These are phyloP conservation scores for pig (Sus scrofa) DNA, from an alignment of 2,113 vertebrate species.

Conservation along the genomic window DNA sequence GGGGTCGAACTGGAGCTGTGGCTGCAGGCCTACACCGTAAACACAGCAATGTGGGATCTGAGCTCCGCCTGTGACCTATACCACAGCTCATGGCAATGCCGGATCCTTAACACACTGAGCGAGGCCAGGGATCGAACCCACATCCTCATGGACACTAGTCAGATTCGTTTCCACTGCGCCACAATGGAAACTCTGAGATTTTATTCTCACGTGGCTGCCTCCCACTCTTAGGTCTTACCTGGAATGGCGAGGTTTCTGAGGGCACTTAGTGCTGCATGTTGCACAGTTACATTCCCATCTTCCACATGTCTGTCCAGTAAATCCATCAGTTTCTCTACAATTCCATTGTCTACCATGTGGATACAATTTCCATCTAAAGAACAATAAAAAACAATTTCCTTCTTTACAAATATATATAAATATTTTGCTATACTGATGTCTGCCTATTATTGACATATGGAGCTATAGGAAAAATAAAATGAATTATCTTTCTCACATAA, in stretches of 20 bases:
- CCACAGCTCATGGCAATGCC: too few relatives aligned
- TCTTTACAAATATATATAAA: slow-evolving; percentile 13
- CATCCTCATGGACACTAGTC: too few relatives aligned
- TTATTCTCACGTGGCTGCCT: background rate
- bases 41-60: too few relatives aligned
- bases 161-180: too few relatives aligned
- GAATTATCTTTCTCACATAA: background rate
- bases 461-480: background rate
- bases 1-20: too few relatives aligned
- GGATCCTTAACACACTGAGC: too few relatives aligned
- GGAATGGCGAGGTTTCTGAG: slow-evolving; percentile 98
- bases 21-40: too few relatives aligned
- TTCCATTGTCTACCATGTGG: slow-evolving; percentile 98
- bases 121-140: too few relatives aligned
- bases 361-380: slow-evolving; percentile 96
- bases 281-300: slow-evolving; percentile 97
- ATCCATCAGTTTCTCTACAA: slow-evolving; percentile 97
- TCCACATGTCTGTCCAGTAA: slow-evolving; percentile 96
- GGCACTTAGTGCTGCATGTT: slow-evolving; percentile 97
- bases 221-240: slow-evolving; percentile 86
- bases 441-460: background rate
- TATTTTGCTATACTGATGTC: background rate
- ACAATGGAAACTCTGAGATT: too few relatives aligned
- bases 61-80: too few relatives aligned
- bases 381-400: slow-evolving; percentile 75